A percentile compares a stretch with the other conserved stretches of the same genome.
These are phyloP conservation scores for Drosophila kanapiae DNA, from an alignment of 1,140 invertebrate genomes.

Conservation along the genomic window DNA sequence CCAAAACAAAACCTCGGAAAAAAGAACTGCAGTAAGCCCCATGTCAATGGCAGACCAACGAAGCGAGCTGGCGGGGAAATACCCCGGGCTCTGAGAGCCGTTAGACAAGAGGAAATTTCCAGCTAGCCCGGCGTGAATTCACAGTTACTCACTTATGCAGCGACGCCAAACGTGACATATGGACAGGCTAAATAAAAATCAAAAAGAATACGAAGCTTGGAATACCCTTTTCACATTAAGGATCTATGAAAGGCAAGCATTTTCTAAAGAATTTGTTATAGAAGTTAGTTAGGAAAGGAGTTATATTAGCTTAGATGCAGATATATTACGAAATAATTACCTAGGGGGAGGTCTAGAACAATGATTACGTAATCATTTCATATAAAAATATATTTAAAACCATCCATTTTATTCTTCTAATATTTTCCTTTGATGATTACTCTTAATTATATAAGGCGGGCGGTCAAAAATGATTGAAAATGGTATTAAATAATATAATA, in stretches of 20 bases:
- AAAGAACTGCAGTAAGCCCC: constrained; percentile 34
- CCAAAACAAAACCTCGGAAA: constrained; percentile 19
- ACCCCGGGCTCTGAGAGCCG: constrained; percentile 29
- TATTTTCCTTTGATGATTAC: too few relatives aligned
- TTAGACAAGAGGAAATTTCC: constrained; percentile 45
- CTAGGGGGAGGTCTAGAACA: too few relatives aligned
- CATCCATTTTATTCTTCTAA: too few relatives aligned
- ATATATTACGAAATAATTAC: too few relatives aligned
- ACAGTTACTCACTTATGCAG: constrained; percentile 52
- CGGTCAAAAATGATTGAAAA: too few relatives aligned
- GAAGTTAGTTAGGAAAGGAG: neutral
- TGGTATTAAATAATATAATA: too few relatives aligned
- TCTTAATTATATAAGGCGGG: too few relatives aligned
- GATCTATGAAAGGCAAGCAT: neutral
- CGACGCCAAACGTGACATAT: constrained; percentile 44
- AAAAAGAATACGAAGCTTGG: neutral
- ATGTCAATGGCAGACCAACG: constrained; percentile 38
- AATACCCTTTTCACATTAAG: neutral
- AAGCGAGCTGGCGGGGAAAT: constrained; percentile 6
- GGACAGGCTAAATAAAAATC: constrained; percentile 8
- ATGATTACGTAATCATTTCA: too few relatives aligned
- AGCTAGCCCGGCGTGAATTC: constrained; percentile 33
- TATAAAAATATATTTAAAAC: too few relatives aligned
- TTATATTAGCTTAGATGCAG: too few relatives aligned
- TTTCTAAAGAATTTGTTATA: neutral